Percentiles rank a stretch among this genome's conserved stretches.
phyloP scores from a whole-genome alignment of 2,797 vertebrate genomes.

The Ibycter americanus region DNA sequence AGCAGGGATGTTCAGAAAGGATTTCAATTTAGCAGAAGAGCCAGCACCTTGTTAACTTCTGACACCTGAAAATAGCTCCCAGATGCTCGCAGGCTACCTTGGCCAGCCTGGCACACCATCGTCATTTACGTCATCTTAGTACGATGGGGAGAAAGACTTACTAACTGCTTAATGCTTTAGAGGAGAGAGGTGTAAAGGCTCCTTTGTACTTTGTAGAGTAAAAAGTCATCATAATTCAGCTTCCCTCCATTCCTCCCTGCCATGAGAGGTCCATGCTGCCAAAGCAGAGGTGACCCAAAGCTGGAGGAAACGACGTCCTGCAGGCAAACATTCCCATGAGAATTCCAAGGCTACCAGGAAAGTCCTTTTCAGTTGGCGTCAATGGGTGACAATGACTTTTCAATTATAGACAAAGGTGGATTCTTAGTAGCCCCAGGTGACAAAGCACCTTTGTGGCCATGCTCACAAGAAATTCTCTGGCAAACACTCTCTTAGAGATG shows the following conservation, averaged over 20 bases:
- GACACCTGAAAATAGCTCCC: not conserved
- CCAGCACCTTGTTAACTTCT: slow-evolving; percentile 12
- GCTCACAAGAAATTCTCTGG: not conserved
- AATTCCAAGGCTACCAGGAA: not conserved
- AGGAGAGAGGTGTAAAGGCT: not conserved
- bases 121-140: not conserved
- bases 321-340: not conserved
- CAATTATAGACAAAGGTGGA: not conserved
- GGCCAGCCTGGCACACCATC: not conserved
- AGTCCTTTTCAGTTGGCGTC: not conserved
- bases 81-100: not conserved
- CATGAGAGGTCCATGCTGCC: not conserved
- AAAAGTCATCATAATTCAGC: not conserved
- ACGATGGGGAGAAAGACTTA: not conserved
- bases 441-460: not conserved
- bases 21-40: slow-evolving; percentile 14
- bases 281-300: not conserved
- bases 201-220: not conserved
- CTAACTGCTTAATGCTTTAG: not conserved
- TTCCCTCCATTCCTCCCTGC: not conserved
- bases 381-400: not conserved
- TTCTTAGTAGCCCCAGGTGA: not conserved
- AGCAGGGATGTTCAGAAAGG: not conserved
- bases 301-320: not conserved
- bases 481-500: fast-evolving